Evolutionary conservation across 2,888 invertebrate genomes (phyloP), one percentile per base, ranked within the genome.

Genomic region (Deilephila elpenor): DNA sequence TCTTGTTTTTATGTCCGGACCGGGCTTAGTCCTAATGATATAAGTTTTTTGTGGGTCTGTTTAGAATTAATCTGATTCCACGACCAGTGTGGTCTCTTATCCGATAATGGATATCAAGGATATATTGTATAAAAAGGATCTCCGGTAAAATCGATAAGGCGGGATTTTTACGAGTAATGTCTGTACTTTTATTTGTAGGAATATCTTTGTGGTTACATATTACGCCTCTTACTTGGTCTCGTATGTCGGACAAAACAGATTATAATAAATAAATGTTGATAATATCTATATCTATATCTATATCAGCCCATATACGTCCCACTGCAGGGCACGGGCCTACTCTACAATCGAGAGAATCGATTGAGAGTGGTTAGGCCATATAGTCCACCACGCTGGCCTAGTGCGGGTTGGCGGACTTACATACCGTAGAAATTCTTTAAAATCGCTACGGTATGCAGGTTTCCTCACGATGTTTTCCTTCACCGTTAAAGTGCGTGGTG

Each of bases 1-100:
- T 44, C 20, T 44, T 5, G 34, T 32, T 64, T 37, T 37, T 80
- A 82, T 82, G 32, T 44, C 1, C 8, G n/a, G 17, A 62, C 62
- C 32, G 61, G 19, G 32, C n/a, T 14, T 67, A 44, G 20, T 67
- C 64, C 44, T 67, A 67, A 67, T 37, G 62, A 64, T 44, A 67
- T 67, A 25, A 14, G 44, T 67, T 67, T 62, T 67, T 51, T 67
- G 67, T 51, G 17, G 19, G 17, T 6, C 51, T 5, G 32, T 34
- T 53, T 53, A 53, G n/a, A 62, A 20, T 37, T 62, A 51, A 72
- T 37, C 61, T 53, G 53, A 72, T 34, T 34, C 44, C 7, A 25
- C 67, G 6, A 14, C 20, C 44, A 51, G 67, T 67, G 67, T 67
- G 67, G 67, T 67, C 67, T 51, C 25, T 17, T 67, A 51, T 67